Conservation (phyloP, 2,797 vertebrate species). For the Apogon hyalosoma region DNA sequence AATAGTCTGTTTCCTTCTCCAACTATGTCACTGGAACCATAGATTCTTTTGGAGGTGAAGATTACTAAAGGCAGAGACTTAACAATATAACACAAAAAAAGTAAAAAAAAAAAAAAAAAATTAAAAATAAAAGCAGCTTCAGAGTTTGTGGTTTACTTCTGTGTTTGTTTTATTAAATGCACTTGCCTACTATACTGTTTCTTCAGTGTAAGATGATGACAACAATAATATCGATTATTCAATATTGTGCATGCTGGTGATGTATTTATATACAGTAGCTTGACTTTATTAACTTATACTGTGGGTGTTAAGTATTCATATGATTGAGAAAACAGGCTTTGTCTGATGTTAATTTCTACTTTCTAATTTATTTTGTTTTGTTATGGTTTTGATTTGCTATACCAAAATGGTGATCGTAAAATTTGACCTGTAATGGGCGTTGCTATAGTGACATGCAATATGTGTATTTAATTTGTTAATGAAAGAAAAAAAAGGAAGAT, state of each 20-base stretch:
- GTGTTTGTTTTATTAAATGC: conserved; percentile 93
- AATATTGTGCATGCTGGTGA: conserved; percentile 99
- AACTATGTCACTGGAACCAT: conserved; percentile 79
- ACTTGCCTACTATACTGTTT: conserved; percentile 99
- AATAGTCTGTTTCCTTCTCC: conserved; percentile 49
- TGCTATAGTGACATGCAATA: conserved; percentile 99
- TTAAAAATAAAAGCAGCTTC: conserved; percentile 92
- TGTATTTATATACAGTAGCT: conserved; percentile 99
- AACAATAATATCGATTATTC: conserved; percentile 95
- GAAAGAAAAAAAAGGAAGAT: conserved; percentile 69
- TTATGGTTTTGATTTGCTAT: conserved; percentile 88
- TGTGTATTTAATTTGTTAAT: conserved; percentile 92
- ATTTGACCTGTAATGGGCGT: conserved; percentile 96
- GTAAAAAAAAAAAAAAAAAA: conserved; percentile 77
- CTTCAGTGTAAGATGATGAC: conserved; percentile 97
- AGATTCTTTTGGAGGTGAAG: conserved; percentile 78
- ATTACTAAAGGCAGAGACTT: conserved; percentile 81
- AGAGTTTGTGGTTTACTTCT: conserved; percentile 92
- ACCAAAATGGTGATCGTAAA: conserved; percentile 96
- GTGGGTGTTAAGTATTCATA: conserved; percentile 99
- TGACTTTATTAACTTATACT: conserved; percentile 99
- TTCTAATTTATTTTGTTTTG: conserved; percentile 85
- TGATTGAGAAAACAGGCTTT: conserved; percentile 95
- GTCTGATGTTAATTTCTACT: conserved; percentile 86
- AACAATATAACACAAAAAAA: conserved; percentile 75